Percentiles rank a stretch among this genome's conserved stretches.
Evolutionary conservation across 2,888 invertebrate genomes (phyloP).

Genomic region (Dryadula phaetusa): DNA sequence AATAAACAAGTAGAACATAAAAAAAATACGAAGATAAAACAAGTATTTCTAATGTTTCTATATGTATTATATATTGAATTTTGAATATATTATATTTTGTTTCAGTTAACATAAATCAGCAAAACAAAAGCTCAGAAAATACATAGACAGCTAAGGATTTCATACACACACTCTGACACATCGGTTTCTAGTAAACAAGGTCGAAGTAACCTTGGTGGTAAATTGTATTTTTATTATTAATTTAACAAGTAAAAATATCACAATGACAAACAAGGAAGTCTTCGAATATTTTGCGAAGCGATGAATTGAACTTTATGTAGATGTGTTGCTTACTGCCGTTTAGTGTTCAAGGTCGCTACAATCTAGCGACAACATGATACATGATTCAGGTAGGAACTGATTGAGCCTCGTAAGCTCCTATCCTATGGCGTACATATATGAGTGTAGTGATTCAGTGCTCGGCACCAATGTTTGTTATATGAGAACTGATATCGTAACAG

Average conservation of each 20-base stretch:
- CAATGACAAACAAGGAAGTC: slow-evolving; percentile 78
- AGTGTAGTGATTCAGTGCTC: slow-evolving; percentile 47
- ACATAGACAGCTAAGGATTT: slow-evolving; percentile 52
- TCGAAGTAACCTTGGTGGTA: slow-evolving; percentile 70
- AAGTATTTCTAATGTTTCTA: too few species aligned
- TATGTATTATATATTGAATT: too few species aligned
- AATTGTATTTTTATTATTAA: slow-evolving; percentile 71
- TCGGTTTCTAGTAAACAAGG: slow-evolving; percentile 78
- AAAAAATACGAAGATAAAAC: too few species aligned
- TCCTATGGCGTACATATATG: slow-evolving; percentile 42
- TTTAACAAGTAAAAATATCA: slow-evolving; percentile 73
- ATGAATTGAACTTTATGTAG: slow-evolving; percentile 64
- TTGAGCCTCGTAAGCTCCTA: slow-evolving; percentile 37
- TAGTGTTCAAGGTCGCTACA: slow-evolving; percentile 60
- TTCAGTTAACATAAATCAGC: not conserved
- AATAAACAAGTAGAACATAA: too few species aligned
- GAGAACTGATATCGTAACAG: slow-evolving; percentile 41
- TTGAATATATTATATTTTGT: not conserved
- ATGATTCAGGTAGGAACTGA: slow-evolving; percentile 50
- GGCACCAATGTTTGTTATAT: slow-evolving; percentile 46
- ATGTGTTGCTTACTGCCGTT: slow-evolving; percentile 62
- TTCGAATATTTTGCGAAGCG: slow-evolving; percentile 59
- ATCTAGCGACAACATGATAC: slow-evolving; percentile 40
- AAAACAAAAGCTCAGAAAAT: slow-evolving; percentile 42
- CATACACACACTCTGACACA: slow-evolving; percentile 61